Conservation (phyloP, 2,113 vertebrate genomes). For the Myotis lucifugus region DNA sequence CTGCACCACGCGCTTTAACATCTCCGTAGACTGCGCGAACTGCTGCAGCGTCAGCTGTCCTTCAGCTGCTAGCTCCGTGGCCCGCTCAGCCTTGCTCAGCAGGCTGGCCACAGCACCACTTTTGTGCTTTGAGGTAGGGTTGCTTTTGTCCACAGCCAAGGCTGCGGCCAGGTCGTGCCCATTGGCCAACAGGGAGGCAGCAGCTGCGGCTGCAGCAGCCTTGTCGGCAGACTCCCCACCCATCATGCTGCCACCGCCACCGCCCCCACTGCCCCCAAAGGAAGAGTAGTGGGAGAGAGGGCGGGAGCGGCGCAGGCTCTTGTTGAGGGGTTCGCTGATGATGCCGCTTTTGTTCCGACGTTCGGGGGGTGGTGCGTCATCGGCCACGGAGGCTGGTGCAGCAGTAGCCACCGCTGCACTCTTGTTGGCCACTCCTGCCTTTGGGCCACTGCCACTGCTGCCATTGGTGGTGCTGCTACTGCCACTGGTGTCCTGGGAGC, state of each 20-base stretch:
- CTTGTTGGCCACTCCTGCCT: conserved; percentile 90
- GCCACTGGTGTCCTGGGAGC: conserved; percentile 88
- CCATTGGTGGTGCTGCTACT: conserved; percentile 51
- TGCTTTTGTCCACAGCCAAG: conserved; percentile 89
- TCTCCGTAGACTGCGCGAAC: conserved; percentile 97
- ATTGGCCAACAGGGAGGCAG: conserved; percentile 83
- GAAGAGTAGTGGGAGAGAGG: conserved; percentile 96
- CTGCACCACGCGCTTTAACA: conserved; percentile 97
- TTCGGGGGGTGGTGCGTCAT: conserved; percentile 90
- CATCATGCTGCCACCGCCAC: conserved; percentile 84
- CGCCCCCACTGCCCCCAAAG: conserved; percentile 91
- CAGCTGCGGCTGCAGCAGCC: conserved; percentile 61
- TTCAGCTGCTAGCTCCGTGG: conserved; percentile 94
- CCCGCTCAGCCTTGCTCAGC: conserved; percentile 95
- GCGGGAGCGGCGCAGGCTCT: conserved; percentile 97
- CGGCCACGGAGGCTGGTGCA: conserved; percentile 88
- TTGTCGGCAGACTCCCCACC: conserved; percentile 90
- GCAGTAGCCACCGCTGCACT: conserved; percentile 87
- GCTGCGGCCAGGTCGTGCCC: conserved; percentile 84
- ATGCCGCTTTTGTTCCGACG: conserved; percentile 97
- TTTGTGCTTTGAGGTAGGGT: conserved; percentile 92
- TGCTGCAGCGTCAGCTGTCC: conserved; percentile 97
- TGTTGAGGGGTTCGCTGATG: conserved; percentile 97
- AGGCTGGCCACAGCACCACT: conserved; percentile 86
- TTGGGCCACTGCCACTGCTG: conserved; percentile 65